Evolutionary conservation across 2,113 vertebrate genomes (phyloP).

Genomic region (Epinephelus cyanopodus): DNA sequence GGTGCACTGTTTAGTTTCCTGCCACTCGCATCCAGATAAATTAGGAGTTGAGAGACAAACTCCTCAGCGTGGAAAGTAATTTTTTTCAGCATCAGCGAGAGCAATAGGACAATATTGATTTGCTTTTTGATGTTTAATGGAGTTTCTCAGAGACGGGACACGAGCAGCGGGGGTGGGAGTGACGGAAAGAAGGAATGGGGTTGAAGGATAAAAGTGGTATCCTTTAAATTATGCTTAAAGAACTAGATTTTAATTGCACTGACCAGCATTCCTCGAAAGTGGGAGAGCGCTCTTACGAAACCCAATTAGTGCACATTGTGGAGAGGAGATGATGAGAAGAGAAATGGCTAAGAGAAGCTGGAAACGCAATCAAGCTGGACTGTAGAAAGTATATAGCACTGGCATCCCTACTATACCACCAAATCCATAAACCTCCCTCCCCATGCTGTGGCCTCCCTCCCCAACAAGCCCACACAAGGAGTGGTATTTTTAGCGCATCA

Average conservation of each 20-base stretch:
- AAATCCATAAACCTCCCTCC: conserved; percentile 74
- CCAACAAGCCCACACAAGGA: conserved; percentile 80
- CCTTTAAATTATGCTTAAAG: conserved; percentile 27
- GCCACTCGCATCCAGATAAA: conserved; percentile 60
- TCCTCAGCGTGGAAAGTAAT: conserved; percentile 18
- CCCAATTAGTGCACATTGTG: conserved; percentile 42
- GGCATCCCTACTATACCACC: conserved; percentile 50
- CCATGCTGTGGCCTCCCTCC: conserved; percentile 45
- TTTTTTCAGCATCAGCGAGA: conserved; percentile 29
- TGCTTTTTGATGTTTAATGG: conserved; percentile 74
- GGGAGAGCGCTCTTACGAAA: conserved; percentile 28
- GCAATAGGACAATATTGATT: conserved; percentile 68
- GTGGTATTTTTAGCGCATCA: conserved; percentile 86
- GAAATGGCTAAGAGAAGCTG: not conserved
- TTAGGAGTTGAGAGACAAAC: conserved; percentile 64
- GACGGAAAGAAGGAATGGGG: conserved; percentile 16
- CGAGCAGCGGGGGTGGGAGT: not conserved
- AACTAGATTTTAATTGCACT: conserved; percentile 50
- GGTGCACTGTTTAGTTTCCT: conserved; percentile 67
- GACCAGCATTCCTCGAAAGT: conserved; percentile 58
- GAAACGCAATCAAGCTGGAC: conserved; percentile 25
- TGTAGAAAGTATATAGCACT: conserved; percentile 15
- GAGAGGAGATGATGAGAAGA: conserved; percentile 24
- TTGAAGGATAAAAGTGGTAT: conserved; percentile 43
- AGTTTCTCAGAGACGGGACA: conserved; percentile 51